These are phyloP conservation scores for Pempheris klunzingeri DNA, from an alignment of 2,797 vertebrate genomes.

Conservation along the genomic window DNA sequence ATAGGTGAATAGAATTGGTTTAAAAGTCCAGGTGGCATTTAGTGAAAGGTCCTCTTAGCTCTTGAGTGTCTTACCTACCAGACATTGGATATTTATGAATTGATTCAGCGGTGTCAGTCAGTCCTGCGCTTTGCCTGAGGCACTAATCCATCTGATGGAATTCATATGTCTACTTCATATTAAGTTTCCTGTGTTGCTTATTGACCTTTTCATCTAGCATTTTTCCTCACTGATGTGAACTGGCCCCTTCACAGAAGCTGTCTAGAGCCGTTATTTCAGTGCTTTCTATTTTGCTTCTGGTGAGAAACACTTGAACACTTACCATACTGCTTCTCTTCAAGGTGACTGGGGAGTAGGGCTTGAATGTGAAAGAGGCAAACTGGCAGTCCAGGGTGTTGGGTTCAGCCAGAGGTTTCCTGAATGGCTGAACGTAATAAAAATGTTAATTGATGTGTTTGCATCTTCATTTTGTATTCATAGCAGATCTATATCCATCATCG, in stretches of 20 bases:
- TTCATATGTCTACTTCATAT: slow-evolving; percentile 85
- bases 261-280: slow-evolving; percentile 76
- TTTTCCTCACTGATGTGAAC: slow-evolving; percentile 70
- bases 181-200: slow-evolving; percentile 82
- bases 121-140: slow-evolving; percentile 78
- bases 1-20: slow-evolving; percentile 44
- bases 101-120: slow-evolving; percentile 80
- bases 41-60: slow-evolving; percentile 74
- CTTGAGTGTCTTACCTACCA: slow-evolving; percentile 63
- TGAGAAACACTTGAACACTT: slow-evolving; percentile 67
- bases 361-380: slow-evolving; percentile 23
- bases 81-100: slow-evolving; percentile 82
- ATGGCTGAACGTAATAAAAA: slow-evolving; percentile 6
- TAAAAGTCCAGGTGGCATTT: slow-evolving; percentile 80
- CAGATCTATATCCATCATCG: neutral
- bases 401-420: slow-evolving; percentile 1
- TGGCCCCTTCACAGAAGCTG: slow-evolving; percentile 72
- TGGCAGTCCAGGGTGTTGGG: slow-evolving; percentile 2
- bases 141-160: slow-evolving; percentile 83
- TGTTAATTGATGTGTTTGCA: neutral
- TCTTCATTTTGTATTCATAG: neutral
- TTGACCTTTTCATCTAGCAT: slow-evolving; percentile 86
- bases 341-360: slow-evolving; percentile 27
- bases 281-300: slow-evolving; percentile 67
- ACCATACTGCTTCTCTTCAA: slow-evolving; percentile 40